phyloP scores from a whole-genome alignment of 2,888 invertebrate genomes.

The Mythimna pallens region DNA sequence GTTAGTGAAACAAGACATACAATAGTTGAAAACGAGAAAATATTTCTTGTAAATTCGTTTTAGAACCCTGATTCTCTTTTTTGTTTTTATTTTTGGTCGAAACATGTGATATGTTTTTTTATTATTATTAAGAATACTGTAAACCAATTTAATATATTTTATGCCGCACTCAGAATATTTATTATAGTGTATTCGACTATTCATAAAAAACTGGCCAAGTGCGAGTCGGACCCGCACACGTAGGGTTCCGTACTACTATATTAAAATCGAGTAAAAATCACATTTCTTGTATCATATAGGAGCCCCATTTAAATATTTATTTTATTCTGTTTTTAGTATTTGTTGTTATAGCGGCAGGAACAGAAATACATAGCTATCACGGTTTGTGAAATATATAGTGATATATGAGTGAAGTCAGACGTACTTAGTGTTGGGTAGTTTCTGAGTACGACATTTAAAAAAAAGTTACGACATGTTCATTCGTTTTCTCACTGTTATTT shows the following conservation, averaged over 20 bases:
- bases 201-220: no score
- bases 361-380: no score
- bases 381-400: no score
- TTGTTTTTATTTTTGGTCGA: constrained; percentile 28
- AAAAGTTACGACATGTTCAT: background rate
- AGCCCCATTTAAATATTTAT: no score
- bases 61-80: constrained; percentile 35
- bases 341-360: no score
- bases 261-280: no score
- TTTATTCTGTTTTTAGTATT: no score
- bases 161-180: background rate
- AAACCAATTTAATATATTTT: background rate
- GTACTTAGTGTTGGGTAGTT: background rate
- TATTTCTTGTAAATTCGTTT: constrained; percentile 45
- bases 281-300: no score
- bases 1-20: no score
- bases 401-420: no score
- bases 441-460: background rate
- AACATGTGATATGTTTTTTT: constrained; percentile 45
- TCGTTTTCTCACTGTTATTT: background rate
- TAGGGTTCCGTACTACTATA: no score
- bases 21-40: background rate
- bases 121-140: constrained; percentile 3
- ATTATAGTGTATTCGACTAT: background rate
- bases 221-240: no score